phyloP scores from a whole-genome alignment of 1,140 invertebrate species.

The Drosophila nigromelanica region DNA sequence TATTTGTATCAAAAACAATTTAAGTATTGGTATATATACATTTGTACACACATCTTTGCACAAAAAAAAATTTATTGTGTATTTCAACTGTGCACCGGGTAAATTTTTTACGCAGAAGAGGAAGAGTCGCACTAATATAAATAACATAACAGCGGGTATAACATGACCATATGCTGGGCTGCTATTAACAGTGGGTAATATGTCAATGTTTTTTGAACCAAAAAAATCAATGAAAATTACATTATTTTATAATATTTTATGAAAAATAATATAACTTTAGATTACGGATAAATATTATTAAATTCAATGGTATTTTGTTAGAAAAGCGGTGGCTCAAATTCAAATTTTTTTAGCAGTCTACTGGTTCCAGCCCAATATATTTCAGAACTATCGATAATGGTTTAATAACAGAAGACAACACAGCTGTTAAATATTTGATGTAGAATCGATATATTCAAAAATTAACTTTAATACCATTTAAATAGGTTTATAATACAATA shows the following conservation, averaged over 20 bases:
- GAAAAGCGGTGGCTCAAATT: background rate
- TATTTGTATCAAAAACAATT: background rate
- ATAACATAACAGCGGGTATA: conserved; percentile 13
- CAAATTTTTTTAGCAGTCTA: background rate
- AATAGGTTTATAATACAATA: no score
- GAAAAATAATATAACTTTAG: no score
- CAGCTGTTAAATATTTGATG: background rate
- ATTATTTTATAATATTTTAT: no score
- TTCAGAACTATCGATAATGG: conserved; percentile 1
- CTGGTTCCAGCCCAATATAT: background rate
- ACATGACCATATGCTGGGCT: conserved; percentile 7
- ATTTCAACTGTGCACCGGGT: conserved; percentile 26
- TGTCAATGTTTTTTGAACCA: background rate
- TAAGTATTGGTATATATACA: background rate
- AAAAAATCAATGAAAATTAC: no score
- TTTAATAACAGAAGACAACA: background rate
- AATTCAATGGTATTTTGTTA: background rate
- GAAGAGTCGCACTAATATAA: conserved; percentile 11
- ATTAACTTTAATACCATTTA: no score
- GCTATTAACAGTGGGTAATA: conserved; percentile 5
- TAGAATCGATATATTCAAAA: background rate
- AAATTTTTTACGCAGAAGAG: conserved; percentile 16
- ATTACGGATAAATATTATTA: background rate
- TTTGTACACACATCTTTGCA: background rate
- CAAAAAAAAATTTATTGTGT: conserved; percentile 10